Conservation (phyloP, 2,888 invertebrate genomes). For the Metalampra italica region DNA sequence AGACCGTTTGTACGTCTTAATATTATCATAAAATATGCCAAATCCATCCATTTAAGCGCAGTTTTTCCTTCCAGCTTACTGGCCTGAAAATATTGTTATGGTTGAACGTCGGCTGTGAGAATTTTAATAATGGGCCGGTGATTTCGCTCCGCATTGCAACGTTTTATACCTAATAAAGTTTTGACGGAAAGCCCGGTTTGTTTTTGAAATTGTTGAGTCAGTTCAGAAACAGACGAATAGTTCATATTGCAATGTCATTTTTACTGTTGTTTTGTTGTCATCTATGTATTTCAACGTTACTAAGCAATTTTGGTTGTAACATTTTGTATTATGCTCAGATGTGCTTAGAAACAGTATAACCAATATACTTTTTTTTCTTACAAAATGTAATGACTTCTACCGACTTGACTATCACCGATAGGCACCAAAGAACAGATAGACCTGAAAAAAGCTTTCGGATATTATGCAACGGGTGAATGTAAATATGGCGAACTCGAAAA, state of each 20-base stretch:
- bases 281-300: too few species aligned
- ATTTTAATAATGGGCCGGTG: slow-evolving; percentile 37
- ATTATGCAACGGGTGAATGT: too few species aligned
- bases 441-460: too few species aligned
- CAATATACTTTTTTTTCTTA: too few species aligned
- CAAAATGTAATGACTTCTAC: too few species aligned
- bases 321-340: too few species aligned
- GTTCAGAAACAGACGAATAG: background rate
- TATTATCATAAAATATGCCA: slow-evolving; percentile 58
- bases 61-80: slow-evolving; percentile 56
- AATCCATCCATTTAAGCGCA: slow-evolving; percentile 59
- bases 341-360: too few species aligned
- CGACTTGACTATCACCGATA: too few species aligned
- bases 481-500: too few species aligned
- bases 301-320: too few species aligned
- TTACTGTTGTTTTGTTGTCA: background rate
- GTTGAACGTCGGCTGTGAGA: slow-evolving; percentile 38
- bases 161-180: slow-evolving; percentile 42
- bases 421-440: too few species aligned
- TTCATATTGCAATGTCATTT: background rate
- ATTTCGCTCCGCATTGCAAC: slow-evolving; percentile 21
- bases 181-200: slow-evolving; percentile 15
- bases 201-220: slow-evolving; percentile 4
- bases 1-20: slow-evolving; percentile 45
- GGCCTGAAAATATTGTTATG: slow-evolving; percentile 58